Evolutionary conservation across 2,113 vertebrate species (phyloP).

Genomic region (Rhadina sibilatrix): DNA sequence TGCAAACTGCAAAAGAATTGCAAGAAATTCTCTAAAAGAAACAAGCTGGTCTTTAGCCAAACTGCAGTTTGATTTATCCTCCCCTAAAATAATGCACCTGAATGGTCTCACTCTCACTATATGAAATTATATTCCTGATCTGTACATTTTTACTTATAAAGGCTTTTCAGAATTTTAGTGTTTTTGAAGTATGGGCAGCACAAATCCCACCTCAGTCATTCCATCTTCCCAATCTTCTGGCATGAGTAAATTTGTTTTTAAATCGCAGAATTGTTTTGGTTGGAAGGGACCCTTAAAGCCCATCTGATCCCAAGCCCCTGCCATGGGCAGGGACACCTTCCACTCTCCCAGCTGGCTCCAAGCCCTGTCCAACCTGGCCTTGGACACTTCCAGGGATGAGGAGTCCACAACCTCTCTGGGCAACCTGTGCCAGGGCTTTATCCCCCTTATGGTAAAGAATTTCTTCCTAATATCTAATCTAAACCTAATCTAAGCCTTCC

Average conservation of each 20-base stretch:
- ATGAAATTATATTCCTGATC: not conserved
- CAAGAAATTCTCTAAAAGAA: not conserved
- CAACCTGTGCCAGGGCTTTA: not conserved
- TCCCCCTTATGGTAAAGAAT: not conserved
- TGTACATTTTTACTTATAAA: not conserved
- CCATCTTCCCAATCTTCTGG: not conserved
- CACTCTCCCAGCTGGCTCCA: not conserved
- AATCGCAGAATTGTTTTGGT: not conserved
- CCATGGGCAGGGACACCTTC: not conserved
- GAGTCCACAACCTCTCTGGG: not conserved
- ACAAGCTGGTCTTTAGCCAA: not conserved
- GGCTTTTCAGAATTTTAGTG: not conserved
- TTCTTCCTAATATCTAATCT: not conserved
- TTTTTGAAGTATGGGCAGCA: not conserved
- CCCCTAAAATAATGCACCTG: not conserved
- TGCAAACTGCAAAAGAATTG: not conserved
- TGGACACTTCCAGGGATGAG: not conserved
- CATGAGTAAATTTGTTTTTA: not conserved
- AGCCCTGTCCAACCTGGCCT: not conserved
- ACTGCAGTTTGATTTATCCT: not conserved
- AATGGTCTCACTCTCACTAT: not conserved
- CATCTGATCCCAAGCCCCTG: accelerated
- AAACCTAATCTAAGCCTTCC: not conserved
- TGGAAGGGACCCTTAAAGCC: not conserved
- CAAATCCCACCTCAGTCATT: not conserved